Conservation (phyloP, 2,797 vertebrate genomes). For the Dryobates pubescens region DNA sequence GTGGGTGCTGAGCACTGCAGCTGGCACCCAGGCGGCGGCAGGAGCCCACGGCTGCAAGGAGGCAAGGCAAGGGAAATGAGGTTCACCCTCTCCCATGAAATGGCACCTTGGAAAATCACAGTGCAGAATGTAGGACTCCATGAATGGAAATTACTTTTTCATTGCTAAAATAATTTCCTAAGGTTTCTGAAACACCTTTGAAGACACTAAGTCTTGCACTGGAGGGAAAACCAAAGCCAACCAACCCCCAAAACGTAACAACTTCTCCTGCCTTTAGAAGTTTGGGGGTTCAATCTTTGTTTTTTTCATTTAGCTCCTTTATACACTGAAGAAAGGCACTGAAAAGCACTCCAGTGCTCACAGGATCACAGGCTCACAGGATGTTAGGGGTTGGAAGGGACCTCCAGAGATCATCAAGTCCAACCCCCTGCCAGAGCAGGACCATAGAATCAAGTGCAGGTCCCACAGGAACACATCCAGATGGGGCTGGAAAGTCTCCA, state of each 20-base stretch:
- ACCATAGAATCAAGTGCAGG: too few relatives aligned
- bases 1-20: background rate
- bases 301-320: background rate
- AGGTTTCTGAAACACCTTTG: background rate
- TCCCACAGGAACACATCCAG: too few relatives aligned
- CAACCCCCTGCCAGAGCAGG: too few relatives aligned
- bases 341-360: background rate
- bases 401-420: too few relatives aligned
- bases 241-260: background rate
- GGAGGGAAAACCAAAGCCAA: background rate
- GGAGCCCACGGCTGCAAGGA: background rate
- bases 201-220: background rate
- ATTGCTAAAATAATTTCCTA: background rate
- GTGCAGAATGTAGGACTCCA: background rate
- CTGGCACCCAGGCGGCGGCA: background rate
- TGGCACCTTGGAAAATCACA: accelerated
- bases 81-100: background rate
- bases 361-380: too few relatives aligned
- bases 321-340: background rate
- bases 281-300: background rate
- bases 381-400: too few relatives aligned
- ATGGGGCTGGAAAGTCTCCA: too few relatives aligned
- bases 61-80: background rate
- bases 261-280: background rate
- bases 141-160: background rate